Evolutionary conservation across 2,113 vertebrate species (phyloP).

Genomic region (Panthera leo): DNA sequence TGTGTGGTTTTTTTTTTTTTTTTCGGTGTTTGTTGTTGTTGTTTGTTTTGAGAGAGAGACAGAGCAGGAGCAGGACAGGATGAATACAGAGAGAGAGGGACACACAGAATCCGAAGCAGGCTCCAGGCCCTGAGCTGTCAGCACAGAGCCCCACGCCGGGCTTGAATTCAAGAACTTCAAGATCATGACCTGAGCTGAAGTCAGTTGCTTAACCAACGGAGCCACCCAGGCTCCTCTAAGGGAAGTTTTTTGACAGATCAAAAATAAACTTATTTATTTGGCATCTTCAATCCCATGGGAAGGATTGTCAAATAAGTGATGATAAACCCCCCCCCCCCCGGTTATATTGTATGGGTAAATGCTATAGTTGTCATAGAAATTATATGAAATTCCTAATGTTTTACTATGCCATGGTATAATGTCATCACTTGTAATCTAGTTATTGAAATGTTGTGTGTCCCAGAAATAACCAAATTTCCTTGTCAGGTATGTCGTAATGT

Average conservation of each 20-base stretch:
- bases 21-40: too few relatives aligned
- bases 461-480: background rate
- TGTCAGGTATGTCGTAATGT: background rate
- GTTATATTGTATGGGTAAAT: background rate
- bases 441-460: background rate
- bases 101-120: too few relatives aligned
- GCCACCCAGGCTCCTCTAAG: background rate
- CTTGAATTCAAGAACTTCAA: too few relatives aligned
- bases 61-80: too few relatives aligned
- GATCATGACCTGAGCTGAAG: too few relatives aligned
- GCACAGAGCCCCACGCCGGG: too few relatives aligned
- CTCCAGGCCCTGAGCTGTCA: too few relatives aligned
- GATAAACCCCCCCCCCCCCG: background rate
- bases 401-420: background rate
- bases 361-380: background rate
- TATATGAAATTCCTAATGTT: background rate
- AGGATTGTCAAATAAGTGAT: background rate
- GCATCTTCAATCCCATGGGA: background rate
- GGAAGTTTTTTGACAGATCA: background rate
- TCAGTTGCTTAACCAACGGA: too few relatives aligned
- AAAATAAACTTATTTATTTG: background rate
- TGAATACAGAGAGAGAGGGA: too few relatives aligned
- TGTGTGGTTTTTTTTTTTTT: too few relatives aligned
- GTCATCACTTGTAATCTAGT: background rate
- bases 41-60: too few relatives aligned